These are phyloP conservation scores for Silurus asotus DNA, from an alignment of 2,113 vertebrate genomes.

Conservation along the genomic window DNA sequence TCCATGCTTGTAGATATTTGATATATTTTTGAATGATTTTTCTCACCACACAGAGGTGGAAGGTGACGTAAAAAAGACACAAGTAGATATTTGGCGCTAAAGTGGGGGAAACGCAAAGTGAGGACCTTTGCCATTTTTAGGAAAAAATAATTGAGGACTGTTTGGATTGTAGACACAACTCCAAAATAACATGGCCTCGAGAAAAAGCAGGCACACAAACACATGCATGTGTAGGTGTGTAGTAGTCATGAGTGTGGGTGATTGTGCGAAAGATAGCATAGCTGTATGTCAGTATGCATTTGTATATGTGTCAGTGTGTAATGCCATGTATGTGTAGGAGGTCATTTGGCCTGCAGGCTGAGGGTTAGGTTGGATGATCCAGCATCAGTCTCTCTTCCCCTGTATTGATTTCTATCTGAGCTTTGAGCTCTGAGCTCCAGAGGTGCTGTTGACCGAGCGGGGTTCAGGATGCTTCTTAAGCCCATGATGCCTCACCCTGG, in stretches of 20 bases:
- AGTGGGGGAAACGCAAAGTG: neutral
- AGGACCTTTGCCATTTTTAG: slow-evolving; percentile 31
- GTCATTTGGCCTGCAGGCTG: slow-evolving; percentile 67
- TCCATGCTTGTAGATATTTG: slow-evolving; percentile 18
- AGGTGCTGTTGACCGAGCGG: slow-evolving; percentile 70
- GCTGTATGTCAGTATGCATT: neutral
- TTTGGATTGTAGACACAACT: slow-evolving; percentile 29
- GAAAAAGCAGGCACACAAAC: slow-evolving; percentile 46
- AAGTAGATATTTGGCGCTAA: neutral
- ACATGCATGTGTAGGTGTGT: slow-evolving; percentile 16
- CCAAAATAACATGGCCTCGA: slow-evolving; percentile 32
- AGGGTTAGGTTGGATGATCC: slow-evolving; percentile 67
- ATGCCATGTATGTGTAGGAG: slow-evolving; percentile 66
- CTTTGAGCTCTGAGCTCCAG: slow-evolving; percentile 66
- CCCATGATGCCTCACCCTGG: slow-evolving; percentile 68
- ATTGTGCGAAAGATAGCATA: slow-evolving; percentile 3
- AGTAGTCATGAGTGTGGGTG: slow-evolving; percentile 11
- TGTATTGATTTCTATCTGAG: slow-evolving; percentile 73
- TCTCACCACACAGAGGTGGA: slow-evolving; percentile 19
- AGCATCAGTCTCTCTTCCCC: slow-evolving; percentile 65
- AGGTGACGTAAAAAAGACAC: slow-evolving; percentile 5
- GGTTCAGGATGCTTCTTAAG: slow-evolving; percentile 66
- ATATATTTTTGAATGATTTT: slow-evolving; percentile 14
- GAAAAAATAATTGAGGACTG: slow-evolving; percentile 28
- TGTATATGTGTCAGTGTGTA: neutral